These are phyloP conservation scores for Intellagama lesueurii DNA, from an alignment of 2,797 vertebrate genomes.

Conservation along the genomic window DNA sequence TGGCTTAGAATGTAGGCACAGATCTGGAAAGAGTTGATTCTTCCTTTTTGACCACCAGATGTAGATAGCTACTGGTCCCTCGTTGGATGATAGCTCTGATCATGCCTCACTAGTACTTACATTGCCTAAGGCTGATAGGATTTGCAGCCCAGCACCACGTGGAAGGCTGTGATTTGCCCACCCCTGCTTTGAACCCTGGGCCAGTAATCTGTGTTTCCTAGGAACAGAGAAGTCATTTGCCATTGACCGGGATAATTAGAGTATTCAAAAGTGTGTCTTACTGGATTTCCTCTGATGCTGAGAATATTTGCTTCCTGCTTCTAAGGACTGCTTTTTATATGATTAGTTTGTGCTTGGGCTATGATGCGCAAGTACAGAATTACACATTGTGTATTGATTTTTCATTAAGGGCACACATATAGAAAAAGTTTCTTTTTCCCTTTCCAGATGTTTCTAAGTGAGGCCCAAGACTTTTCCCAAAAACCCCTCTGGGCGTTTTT, in stretches of 20 bases:
- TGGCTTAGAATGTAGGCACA: neutral
- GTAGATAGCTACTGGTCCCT: neutral
- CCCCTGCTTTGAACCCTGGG: neutral
- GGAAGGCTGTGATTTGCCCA: neutral
- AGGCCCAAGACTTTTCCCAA: neutral
- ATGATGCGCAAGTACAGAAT: neutral
- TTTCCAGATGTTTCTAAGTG: neutral
- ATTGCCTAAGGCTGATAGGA: neutral
- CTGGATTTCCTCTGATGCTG: slow-evolving; percentile 12
- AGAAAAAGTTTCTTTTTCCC: neutral
- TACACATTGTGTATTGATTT: neutral
- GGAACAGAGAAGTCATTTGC: neutral
- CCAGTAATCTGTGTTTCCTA: neutral
- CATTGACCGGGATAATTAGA: slow-evolving; percentile 9
- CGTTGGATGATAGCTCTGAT: neutral
- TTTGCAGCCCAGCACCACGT: neutral
- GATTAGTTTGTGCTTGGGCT: neutral
- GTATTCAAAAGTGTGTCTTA: neutral
- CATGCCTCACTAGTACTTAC: neutral
- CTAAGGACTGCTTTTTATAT: neutral
- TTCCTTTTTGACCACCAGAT: neutral
- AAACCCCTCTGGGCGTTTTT: neutral
- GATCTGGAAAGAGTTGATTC: neutral
- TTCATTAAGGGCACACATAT: neutral
- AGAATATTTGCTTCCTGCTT: neutral